Base-by-base conservation (phyloP, 1,140 invertebrate species). In the Drosophila virilis region DNA sequence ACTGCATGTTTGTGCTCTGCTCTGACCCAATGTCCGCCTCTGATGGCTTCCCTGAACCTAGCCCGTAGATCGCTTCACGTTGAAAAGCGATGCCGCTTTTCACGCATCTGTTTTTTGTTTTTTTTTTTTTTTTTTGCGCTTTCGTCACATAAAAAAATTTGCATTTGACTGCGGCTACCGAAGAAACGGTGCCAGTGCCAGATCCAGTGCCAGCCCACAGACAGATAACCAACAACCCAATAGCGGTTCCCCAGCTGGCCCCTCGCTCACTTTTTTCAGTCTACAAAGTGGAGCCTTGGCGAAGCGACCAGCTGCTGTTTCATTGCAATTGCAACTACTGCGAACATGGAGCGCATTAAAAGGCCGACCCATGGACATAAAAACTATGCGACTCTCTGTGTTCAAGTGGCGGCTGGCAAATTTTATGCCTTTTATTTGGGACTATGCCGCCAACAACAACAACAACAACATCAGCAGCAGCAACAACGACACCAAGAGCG, bases 341-440 rank as follows among this genome's bases (percentile, higher is more conserved):
- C 38, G 12, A 52, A 37, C 32, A 38, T 17, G 55, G 61, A 59
- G 60, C 51, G 50, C 74, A 85, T 69, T 77, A 78, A 83, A 80
- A 80, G 66, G 67, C 82, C 75, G 67, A 68, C 17, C 78, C 70
- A 70, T 64, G 75, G 78, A 75, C 82, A 86, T 86, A 85, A 85
- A 85, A 86, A 86, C 82, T 76, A 81, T 82, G 69, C 78, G 62
- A 71, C 66, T 72, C 69, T 57, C 64, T 74, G 70, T 69, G 65
- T 72, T 78, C 78, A 76, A 81, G 77, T 79, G 71, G 74, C 69
- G 64, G 66, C 69, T 68, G 69, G 51, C 67, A 79, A 88, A 82
- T 78, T 86, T 77, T 68, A 88, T 88, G 79, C 72, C 83, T 88
- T 83, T 86, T 88, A 86, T 86, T 86, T 86, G 74, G 77, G 77